Base-by-base conservation (phyloP, 2,797 vertebrate genomes). In the Hyperoplus immaculatus region DNA sequence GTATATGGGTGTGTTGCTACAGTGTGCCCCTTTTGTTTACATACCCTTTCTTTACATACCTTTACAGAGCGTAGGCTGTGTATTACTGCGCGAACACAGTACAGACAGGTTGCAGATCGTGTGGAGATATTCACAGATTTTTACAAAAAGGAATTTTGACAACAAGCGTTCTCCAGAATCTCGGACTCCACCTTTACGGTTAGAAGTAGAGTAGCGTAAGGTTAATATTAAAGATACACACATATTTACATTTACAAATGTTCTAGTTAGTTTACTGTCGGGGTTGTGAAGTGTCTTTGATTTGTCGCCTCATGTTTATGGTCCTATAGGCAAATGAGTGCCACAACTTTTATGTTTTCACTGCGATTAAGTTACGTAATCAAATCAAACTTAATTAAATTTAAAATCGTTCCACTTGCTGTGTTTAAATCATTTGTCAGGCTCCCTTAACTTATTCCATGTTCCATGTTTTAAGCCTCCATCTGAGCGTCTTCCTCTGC, bases 351-450 rank as follows among this genome's bases (percentile, higher is more conserved):
- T 71, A 39, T 14, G 15, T 55, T 51, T 56, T 36, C 4, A 49
- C n/a, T 62, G 16, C 47, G 42, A 16, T 71, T 51, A 45, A 36
- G 12, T 69, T 51, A 13, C 12, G n/a, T 29, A 29, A 29, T 29
- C 29, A 29, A 29, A 29, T 29, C 29, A 29, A 29, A 29, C 29
- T 29, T 29, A 29, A 29, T 67, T 8, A 6, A 42, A 59, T 78
- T 60, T 50, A 16, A 79, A 80, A 61, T 29, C 38, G 11, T 64
- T 72, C 78, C 29, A 72, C 39, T 54, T 14, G 43, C 6, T 14
- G 14, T 42, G 49, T 70, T 49, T 77, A 47, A 77, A 78, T 69
- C 38, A 74, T 70, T 73, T 60, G 69, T 69, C 55, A 72, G 16
- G 9, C 38, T 51, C 18, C 47, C 72, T 41, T 72, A 54, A 79